A percentile compares a stretch with the other conserved stretches of the same genome.
phyloP scores from a whole-genome alignment of 2,888 invertebrate genomes.

The Dicranocentrus wangi region DNA sequence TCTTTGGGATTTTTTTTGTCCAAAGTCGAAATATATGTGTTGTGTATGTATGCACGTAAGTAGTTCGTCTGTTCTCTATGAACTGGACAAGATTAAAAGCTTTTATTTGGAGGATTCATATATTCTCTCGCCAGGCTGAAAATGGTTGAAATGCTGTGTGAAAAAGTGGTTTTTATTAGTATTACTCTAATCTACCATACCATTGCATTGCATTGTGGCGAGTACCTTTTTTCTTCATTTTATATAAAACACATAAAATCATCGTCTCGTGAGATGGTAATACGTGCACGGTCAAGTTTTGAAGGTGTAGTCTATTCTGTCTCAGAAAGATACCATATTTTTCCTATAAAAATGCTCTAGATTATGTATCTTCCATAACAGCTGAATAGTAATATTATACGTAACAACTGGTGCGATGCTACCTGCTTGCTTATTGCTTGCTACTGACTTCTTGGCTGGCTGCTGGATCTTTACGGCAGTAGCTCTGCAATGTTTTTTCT shows the following conservation, averaged over 20 bases:
- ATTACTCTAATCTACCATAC: background rate
- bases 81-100: conserved; percentile 26
- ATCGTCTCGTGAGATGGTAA: background rate
- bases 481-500: background rate
- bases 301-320: background rate
- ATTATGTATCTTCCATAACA: conserved; percentile 19
- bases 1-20: conserved; percentile 7
- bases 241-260: conserved; percentile 30
- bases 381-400: background rate
- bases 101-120: conserved; percentile 13
- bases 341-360: conserved; percentile 26
- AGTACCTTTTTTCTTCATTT: conserved; percentile 17
- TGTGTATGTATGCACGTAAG: no score
- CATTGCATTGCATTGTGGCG: conserved; percentile 1
- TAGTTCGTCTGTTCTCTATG: background rate
- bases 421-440: conserved; percentile 13
- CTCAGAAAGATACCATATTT: background rate
- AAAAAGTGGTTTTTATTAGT: conserved; percentile 35
- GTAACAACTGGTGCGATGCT: conserved; percentile 17
- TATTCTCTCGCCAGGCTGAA: background rate
- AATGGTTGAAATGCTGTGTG: conserved; percentile 4
- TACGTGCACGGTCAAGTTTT: background rate
- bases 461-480: conserved; percentile 6
- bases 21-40: no score
- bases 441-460: conserved; percentile 25